These are phyloP conservation scores for Neelides sp. DNA, from an alignment of 1,140 invertebrate species.

Conservation along the genomic window DNA sequence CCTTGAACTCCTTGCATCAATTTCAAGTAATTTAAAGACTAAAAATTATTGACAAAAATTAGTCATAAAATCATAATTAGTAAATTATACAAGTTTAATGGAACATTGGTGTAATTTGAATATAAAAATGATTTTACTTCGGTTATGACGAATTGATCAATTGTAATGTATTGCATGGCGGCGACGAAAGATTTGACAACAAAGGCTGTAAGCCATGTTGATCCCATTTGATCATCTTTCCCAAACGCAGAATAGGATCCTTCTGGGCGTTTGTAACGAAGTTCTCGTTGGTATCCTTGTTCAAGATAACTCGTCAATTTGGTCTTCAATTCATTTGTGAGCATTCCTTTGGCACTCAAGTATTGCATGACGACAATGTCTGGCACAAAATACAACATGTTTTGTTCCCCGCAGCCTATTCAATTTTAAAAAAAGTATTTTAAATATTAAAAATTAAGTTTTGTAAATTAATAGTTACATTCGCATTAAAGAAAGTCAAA, in stretches of 20 bases:
- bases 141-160: constrained; percentile 57
- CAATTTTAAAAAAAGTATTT: no score
- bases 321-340: constrained; percentile 50
- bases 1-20: not conserved
- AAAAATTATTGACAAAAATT: not conserved
- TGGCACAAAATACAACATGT: constrained; percentile 82
- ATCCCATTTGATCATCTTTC: constrained; percentile 60
- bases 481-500: no score
- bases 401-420: constrained; percentile 91
- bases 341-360: constrained; percentile 38
- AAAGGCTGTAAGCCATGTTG: constrained; percentile 92
- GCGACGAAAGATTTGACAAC: constrained; percentile 74
- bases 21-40: not conserved
- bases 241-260: constrained; percentile 93
- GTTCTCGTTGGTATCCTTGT: constrained; percentile 76
- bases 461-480: no score
- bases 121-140: constrained; percentile 2
- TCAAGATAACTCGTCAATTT: constrained; percentile 64
- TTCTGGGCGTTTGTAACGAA: constrained; percentile 48
- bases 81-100: no score
- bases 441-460: no score
- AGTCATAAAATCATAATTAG: no score
- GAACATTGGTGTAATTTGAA: not conserved
- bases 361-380: constrained; percentile 77
- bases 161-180: constrained; percentile 61